Percentiles rank a stretch among this genome's conserved stretches.
phyloP scores from a whole-genome alignment of 2,888 invertebrate genomes.

The Electrophaes corylata region DNA sequence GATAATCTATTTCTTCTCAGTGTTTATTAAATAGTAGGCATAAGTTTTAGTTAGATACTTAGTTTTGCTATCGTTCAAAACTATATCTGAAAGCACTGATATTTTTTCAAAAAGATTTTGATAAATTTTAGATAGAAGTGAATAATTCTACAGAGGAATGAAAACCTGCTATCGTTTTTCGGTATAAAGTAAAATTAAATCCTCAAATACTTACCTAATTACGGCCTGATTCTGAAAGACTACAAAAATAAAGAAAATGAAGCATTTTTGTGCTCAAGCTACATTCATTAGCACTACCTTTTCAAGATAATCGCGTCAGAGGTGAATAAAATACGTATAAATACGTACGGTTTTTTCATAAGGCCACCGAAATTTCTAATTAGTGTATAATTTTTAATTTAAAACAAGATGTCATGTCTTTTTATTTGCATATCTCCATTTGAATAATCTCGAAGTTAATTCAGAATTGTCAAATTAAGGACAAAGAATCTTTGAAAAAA shows the following conservation, averaged over 20 bases:
- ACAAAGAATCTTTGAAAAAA: too few relatives aligned
- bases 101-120: too few relatives aligned
- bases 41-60: too few relatives aligned
- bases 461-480: not conserved
- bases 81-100: too few relatives aligned
- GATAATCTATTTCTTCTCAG: too few relatives aligned
- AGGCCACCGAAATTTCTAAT: not conserved
- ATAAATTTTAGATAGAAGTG: too few relatives aligned
- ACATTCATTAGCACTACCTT: slow-evolving; percentile 11
- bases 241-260: slow-evolving; percentile 11
- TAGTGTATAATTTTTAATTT: not conserved
- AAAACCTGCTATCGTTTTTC: not conserved
- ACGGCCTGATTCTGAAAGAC: not conserved
- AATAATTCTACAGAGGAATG: too few relatives aligned
- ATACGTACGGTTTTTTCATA: not conserved
- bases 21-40: too few relatives aligned
- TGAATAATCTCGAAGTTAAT: not conserved
- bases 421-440: not conserved
- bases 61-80: too few relatives aligned
- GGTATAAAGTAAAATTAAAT: too few relatives aligned
- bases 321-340: not conserved
- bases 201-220: too few relatives aligned
- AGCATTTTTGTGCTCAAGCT: slow-evolving; percentile 8
- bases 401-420: not conserved
- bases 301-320: slow-evolving; percentile 6